phyloP scores from a whole-genome alignment of 2,797 vertebrate genomes.

The Sarcophilus harrisii region DNA sequence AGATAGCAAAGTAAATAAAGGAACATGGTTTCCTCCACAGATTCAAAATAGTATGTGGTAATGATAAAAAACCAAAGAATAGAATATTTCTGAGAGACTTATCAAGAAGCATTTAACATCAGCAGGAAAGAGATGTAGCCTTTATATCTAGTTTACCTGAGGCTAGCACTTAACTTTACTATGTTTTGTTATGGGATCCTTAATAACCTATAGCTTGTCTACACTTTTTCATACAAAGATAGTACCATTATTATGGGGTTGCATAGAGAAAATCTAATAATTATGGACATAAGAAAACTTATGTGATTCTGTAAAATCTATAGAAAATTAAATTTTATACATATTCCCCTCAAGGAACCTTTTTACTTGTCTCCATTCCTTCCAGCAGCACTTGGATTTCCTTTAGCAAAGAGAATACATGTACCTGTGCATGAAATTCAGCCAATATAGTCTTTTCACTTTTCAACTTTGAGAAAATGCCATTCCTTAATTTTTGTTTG shows the following conservation, averaged over 20 bases:
- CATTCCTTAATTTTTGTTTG: constrained; percentile 92
- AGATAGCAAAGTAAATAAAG: not conserved
- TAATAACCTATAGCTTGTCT: not conserved
- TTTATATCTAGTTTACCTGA: not conserved
- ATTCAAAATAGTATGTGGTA: not conserved
- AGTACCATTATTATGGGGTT: not conserved
- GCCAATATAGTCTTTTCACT: constrained; percentile 90
- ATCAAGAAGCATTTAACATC: not conserved
- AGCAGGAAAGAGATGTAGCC: not conserved
- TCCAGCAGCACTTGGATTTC: constrained; percentile 91
- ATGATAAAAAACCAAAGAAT: not conserved
- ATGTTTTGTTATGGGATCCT: not conserved
- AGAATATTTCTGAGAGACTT: not conserved
- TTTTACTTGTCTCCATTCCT: constrained; percentile 98
- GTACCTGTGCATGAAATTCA: constrained; percentile 89
- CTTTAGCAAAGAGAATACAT: constrained; percentile 91
- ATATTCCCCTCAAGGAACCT: constrained; percentile 87
- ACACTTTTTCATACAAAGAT: not conserved
- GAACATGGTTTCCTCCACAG: not conserved
- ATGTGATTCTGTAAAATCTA: constrained; percentile 90
- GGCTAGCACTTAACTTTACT: not conserved
- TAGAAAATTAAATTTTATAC: constrained; percentile 88
- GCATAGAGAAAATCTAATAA: not conserved
- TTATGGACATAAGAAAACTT: constrained; percentile 97
- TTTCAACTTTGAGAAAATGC: constrained; percentile 92